Conservation (phyloP, 2,113 vertebrate species). For the Mixornis gularis region DNA sequence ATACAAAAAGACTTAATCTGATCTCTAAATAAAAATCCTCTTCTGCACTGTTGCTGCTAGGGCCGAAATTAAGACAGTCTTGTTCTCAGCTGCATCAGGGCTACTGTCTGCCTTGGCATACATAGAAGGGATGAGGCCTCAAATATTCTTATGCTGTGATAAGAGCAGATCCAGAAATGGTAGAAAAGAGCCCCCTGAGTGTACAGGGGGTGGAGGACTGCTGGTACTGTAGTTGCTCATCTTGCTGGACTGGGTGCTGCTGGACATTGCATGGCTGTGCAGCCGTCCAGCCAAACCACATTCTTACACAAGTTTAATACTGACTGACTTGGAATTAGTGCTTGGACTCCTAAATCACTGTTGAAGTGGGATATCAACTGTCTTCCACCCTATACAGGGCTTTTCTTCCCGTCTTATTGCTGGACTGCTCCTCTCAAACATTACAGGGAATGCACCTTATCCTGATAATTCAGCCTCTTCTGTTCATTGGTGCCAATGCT, state of each 20-base stretch:
- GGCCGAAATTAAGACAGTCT: neutral
- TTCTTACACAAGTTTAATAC: neutral
- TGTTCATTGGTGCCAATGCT: constrained; percentile 15
- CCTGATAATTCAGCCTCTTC: neutral
- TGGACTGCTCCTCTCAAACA: constrained; percentile 5
- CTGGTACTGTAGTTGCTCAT: neutral
- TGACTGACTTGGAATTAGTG: neutral
- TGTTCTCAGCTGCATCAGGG: neutral
- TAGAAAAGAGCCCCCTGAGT: neutral
- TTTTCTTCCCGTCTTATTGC: neutral
- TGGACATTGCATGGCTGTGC: neutral
- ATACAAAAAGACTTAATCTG: neutral
- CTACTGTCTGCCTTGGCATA: neutral
- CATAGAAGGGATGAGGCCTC: neutral
- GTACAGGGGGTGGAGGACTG: neutral
- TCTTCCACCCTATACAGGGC: constrained; percentile 8
- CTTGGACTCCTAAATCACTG: neutral
- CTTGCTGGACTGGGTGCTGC: neutral
- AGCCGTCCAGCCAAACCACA: neutral
- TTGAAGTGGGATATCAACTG: constrained; percentile 1
- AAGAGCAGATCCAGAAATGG: neutral
- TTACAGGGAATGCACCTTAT: neutral
- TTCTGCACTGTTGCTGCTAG: neutral
- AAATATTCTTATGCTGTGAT: neutral
- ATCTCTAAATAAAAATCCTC: neutral